Evolutionary conservation across 2,113 vertebrate species (phyloP).

Genomic region (Paramisgurnus dabryanus): DNA sequence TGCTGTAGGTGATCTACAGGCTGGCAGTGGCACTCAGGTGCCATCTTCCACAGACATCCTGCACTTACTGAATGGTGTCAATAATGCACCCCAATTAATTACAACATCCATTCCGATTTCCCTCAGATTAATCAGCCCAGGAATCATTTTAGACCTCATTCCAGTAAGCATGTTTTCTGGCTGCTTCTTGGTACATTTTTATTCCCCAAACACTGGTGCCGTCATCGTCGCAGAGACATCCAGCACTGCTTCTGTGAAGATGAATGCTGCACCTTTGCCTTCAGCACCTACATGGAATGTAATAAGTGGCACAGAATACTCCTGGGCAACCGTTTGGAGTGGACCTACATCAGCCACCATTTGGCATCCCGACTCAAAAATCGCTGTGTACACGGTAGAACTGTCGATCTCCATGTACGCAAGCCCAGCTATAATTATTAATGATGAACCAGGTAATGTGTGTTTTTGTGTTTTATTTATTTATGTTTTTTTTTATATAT

Average conservation of each 20-base stretch:
- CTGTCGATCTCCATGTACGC: too few relatives aligned
- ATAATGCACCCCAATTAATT: not conserved
- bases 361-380: conserved; percentile 64
- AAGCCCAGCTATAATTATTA: conserved; percentile 58
- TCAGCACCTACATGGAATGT: not conserved
- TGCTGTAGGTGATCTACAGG: rapidly evolving
- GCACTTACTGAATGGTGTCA: conserved; percentile 2
- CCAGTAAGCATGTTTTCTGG: conserved; percentile 50
- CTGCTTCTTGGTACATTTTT: conserved; percentile 55
- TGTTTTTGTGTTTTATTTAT: not conserved
- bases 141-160: conserved; percentile 46
- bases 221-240: conserved; percentile 53
- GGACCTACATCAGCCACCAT: conserved; percentile 32
- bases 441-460: conserved; percentile 62
- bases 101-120: conserved; percentile 49
- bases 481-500: too few relatives aligned
- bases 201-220: rapidly evolving
- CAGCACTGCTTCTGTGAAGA: not conserved
- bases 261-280: rapidly evolving
- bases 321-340: rapidly evolving
- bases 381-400: too few relatives aligned
- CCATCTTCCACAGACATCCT: rapidly evolving
- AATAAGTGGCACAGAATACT: conserved; percentile 35
- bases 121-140: conserved; percentile 57
- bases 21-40: rapidly evolving